phyloP scores from a whole-genome alignment of 2,797 vertebrate genomes.

The Delichon dasypus region DNA sequence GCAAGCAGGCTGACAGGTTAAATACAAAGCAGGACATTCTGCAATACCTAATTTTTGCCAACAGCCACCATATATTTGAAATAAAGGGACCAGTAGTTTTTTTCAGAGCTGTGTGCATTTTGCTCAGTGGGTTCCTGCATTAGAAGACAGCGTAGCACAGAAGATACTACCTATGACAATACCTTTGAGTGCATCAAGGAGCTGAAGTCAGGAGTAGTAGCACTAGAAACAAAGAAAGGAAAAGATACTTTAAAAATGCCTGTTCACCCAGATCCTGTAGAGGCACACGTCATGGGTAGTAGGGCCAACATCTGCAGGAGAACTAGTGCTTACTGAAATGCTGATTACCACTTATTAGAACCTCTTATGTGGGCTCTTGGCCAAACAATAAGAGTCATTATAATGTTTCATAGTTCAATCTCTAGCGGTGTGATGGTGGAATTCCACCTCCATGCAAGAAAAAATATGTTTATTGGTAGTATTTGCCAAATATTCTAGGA shows the following conservation, averaged over 20 bases:
- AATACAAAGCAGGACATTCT: background rate
- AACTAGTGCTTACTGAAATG: background rate
- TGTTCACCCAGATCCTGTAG: background rate
- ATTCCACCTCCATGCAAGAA: background rate
- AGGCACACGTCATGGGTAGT: background rate
- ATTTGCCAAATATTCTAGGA: background rate
- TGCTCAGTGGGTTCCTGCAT: background rate
- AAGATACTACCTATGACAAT: slow-evolving; percentile 26
- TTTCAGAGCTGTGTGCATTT: background rate
- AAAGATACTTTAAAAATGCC: slow-evolving; percentile 17
- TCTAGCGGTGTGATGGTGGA: background rate
- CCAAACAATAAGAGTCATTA: background rate
- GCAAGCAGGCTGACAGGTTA: background rate
- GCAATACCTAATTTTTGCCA: background rate
- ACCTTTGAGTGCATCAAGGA: slow-evolving; percentile 79
- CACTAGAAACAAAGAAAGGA: slow-evolving; percentile 71
- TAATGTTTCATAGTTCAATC: background rate
- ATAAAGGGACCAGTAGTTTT: background rate
- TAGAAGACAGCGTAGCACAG: background rate
- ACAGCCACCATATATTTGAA: background rate
- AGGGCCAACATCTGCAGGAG: background rate
- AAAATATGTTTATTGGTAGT: background rate
- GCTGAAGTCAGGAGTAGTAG: slow-evolving; percentile 69
- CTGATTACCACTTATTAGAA: background rate
- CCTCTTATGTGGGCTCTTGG: background rate